These are phyloP conservation scores for Hyalella azteca DNA, from an alignment of 2,888 invertebrate genomes.

Conservation along the genomic window DNA sequence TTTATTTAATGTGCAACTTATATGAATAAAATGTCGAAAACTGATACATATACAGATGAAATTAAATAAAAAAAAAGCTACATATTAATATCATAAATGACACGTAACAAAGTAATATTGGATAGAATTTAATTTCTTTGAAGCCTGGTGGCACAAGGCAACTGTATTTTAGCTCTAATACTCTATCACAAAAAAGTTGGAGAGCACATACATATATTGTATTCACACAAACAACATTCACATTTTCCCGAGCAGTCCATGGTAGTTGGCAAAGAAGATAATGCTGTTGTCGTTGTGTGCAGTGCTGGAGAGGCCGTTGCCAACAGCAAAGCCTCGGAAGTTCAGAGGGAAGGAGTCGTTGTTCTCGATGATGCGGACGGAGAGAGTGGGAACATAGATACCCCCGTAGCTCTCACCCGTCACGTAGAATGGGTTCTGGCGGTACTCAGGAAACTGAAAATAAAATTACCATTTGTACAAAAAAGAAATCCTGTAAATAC, in stretches of 20 bases:
- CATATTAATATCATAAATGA: no score
- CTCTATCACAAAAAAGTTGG: no score
- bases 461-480: background rate
- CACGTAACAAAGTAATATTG: no score
- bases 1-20: no score
- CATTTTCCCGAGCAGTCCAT: constrained; percentile 55
- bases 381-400: constrained; percentile 54
- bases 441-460: constrained; percentile 53
- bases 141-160: no score
- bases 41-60: no score
- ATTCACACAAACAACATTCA: no score
- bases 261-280: constrained; percentile 57
- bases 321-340: constrained; percentile 55
- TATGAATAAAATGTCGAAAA: no score
- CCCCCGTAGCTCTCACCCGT: constrained; percentile 57
- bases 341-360: constrained; percentile 45
- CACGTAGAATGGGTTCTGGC: constrained; percentile 52
- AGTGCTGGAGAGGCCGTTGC: constrained; percentile 55
- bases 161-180: no score
- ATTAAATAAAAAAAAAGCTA: no score
- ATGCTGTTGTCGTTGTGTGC: constrained; percentile 52
- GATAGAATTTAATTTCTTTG: no score
- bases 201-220: no score
- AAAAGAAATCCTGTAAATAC: background rate
- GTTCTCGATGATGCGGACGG: constrained; percentile 46